Evolutionary conservation across 2,113 vertebrate species (phyloP).

Genomic region (Vicugna pacos): DNA sequence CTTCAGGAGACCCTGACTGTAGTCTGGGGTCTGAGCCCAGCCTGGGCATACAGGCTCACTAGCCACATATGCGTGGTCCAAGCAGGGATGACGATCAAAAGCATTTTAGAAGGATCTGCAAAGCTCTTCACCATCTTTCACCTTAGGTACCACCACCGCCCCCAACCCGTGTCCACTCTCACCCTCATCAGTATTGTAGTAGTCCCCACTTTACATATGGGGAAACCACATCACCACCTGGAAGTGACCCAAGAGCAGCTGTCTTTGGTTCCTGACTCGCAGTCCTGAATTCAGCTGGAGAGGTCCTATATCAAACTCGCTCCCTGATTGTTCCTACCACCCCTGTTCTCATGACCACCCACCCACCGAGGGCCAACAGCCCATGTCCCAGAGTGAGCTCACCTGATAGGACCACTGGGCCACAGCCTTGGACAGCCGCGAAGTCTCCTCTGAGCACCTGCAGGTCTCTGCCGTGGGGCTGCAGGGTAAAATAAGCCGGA

Average conservation of each 20-base stretch:
- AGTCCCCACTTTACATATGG: background rate
- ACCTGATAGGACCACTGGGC: slow-evolving; percentile 86
- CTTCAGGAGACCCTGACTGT: background rate
- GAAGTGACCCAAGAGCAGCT: fast-evolving
- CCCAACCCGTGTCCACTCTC: background rate
- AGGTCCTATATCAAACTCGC: background rate
- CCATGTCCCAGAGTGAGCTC: background rate
- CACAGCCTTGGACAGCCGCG: slow-evolving; percentile 51
- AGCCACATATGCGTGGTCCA: fast-evolving
- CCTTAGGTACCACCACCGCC: fast-evolving
- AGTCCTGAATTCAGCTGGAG: background rate
- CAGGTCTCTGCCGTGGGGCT: slow-evolving; percentile 47
- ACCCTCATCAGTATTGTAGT: fast-evolving
- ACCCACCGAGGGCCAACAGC: background rate
- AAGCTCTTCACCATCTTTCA: background rate
- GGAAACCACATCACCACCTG: fast-evolving
- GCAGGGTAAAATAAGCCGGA: background rate
- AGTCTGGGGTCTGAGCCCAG: background rate
- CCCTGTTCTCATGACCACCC: fast-evolving
- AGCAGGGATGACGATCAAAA: fast-evolving
- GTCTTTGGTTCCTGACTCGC: background rate
- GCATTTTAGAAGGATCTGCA: background rate
- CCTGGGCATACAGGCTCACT: background rate
- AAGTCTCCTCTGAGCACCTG: slow-evolving; percentile 55
- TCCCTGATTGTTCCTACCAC: too few relatives aligned